Base-by-base conservation (phyloP, 1,140 invertebrate genomes). In the Pseudomyrmex gracilis region DNA sequence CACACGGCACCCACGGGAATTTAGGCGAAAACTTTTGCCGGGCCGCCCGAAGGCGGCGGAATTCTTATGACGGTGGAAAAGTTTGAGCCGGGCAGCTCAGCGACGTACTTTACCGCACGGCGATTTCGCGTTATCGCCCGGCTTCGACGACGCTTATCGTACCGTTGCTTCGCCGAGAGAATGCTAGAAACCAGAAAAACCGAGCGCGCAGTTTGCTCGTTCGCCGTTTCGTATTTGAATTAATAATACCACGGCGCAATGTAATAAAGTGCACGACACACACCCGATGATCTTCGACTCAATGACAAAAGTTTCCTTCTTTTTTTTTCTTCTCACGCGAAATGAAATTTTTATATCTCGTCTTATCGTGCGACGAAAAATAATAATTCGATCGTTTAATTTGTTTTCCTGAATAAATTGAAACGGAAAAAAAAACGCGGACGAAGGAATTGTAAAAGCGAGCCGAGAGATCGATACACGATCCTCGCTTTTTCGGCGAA, bases 51-150 rank as follows among this genome's bases (percentile, higher is more conserved):
- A 77, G 84, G 68, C 78, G 87, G 53, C 24, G 78, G 84, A 90
- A 92, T 90, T 91, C 89, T 90, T 89, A 90, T 82, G 83, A 83
- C 83, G 90, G 55, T 55, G 85, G 86, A 89, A 91, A 91, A 83
- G 89, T 91, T 91, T 86, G 77, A 63, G 66, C 53, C 78, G 17
- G 61, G 43, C 47, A 82, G 22, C 76, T 73, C 55, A 73, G 73
- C 86, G 84, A 76, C 73, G 89, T 90, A 89, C 83, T 89, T 89
- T 91, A 89, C 86, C 86, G 83, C 77, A 64, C 64, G 57, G 82
- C 89, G 89, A 91, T 90, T 89, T 84, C 87, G 73, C 82, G 84
- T 87, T 87, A 88, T 88, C 86, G 86, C 84, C 57, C 20, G 51
- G 71, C 78, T 85, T 87, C 85, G 82, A 84, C 55, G 47, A 60